Base-by-base conservation (phyloP, 2,113 vertebrate genomes). In the Hylia prasina region DNA sequence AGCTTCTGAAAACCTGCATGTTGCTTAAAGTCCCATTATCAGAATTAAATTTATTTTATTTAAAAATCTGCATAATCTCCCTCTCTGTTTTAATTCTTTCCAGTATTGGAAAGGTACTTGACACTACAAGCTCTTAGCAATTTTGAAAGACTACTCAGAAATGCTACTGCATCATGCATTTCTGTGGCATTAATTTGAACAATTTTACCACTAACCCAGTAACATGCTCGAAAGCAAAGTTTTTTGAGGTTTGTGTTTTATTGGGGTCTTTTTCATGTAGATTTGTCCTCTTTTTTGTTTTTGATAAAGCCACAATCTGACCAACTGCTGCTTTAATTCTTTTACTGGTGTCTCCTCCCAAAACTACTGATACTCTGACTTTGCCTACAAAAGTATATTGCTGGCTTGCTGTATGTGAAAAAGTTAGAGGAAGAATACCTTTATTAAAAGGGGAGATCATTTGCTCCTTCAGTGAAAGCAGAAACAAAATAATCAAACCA, bases 311-410 rank as follows among this genome's bases (percentile, higher is more conserved):
- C 5, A 30, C 12, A 42, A 24, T 37, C 35, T 15, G 19, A 66
- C 50, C 27, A 94, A 37, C 17, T 27, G 7, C 10, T 81, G 23
- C 24, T 89, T 91, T 81, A 75, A 82, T 71, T 64, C 15, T 71
- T 75, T 35, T 54, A 24, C 17, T 1, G 0, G 4, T 69, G 10
- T 19, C 21, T n/a, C 23, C 23, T 25, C 7, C 6, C 13, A 13
- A 13, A 66, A 35, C 10, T 53, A 28, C 10, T 47, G 23, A 54
- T 31, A 39, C 12, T 50, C 39, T 31, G 6, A 64, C 42, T 88
- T 90, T 60, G 18, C 50, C n/a, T 61, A 53, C 1, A 2, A 15
- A 65, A 66, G 17, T 33, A 18, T 33, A 28, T 13, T 76, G 27
- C 19, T 25, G 75, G 22, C 10, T 86, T 72, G 86, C 42, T 69